Percentiles rank a stretch among this genome's conserved stretches.
phyloP scores from a whole-genome alignment of 92 coral and sea anemone genomes.

The Porites cylindrica region DNA sequence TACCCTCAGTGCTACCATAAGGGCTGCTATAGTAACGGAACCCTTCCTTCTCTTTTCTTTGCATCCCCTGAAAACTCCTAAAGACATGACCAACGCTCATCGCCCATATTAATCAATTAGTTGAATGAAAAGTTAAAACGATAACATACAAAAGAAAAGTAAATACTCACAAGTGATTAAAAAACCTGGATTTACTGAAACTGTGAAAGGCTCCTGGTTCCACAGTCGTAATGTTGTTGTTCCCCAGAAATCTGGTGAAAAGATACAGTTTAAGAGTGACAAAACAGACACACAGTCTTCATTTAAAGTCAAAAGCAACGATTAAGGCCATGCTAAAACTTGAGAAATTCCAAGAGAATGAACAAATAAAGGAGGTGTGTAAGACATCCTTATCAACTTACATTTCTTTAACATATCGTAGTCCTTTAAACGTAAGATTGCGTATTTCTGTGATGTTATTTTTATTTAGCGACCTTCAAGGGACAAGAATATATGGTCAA shows the following conservation, averaged over 20 bases:
- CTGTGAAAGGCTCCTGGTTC: slow-evolving; percentile 1
- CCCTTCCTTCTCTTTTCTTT: too few relatives aligned
- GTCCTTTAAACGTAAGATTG: slow-evolving; percentile 9
- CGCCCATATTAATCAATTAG: too few relatives aligned
- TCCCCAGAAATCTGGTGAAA: neutral
- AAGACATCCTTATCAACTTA: neutral
- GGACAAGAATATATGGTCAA: too few relatives aligned
- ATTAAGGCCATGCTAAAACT: neutral
- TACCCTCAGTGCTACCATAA: too few relatives aligned
- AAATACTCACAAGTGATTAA: slow-evolving; percentile 12
- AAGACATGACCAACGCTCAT: too few relatives aligned
- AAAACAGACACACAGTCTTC: neutral
- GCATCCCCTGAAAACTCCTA: too few relatives aligned
- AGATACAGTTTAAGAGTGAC: neutral
- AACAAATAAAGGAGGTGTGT: too few relatives aligned
- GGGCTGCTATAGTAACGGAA: too few relatives aligned
- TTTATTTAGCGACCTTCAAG: neutral
- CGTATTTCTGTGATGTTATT: slow-evolving; percentile 15
- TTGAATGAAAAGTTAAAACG: too few relatives aligned
- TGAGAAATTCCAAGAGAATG: too few relatives aligned
- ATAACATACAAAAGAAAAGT: too few relatives aligned
- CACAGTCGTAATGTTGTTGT: neutral
- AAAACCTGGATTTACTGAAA: neutral
- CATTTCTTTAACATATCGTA: neutral
- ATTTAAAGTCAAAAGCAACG: neutral